A percentile compares a stretch with the other conserved stretches of the same genome.
phyloP scores from a whole-genome alignment of 2,113 vertebrate genomes.

The Leucosticte australis region DNA sequence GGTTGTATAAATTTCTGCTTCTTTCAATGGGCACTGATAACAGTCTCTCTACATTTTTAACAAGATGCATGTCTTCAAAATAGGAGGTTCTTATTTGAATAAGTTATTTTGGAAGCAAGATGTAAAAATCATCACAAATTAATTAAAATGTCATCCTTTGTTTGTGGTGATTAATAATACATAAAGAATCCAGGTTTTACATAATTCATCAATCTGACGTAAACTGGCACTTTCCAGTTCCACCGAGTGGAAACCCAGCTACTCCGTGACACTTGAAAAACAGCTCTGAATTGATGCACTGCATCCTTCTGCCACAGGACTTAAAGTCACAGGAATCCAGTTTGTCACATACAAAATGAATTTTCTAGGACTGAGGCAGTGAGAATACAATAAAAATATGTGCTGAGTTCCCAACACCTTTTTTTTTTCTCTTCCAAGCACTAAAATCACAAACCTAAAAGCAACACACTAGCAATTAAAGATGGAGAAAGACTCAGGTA shows the following conservation, averaged over 20 bases:
- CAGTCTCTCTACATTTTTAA: conserved; percentile 33
- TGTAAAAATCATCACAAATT: conserved; percentile 73
- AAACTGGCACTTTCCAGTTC: conserved; percentile 56
- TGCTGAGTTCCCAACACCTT: fast-evolving
- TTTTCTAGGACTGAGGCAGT: neutral
- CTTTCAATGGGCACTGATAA: neutral
- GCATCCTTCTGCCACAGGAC: neutral
- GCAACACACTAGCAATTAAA: neutral
- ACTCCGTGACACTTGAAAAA: conserved; percentile 60
- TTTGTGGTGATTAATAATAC: conserved; percentile 78
- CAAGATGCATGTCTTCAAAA: conserved; percentile 9
- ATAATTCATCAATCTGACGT: conserved; percentile 77
- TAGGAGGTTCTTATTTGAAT: conserved; percentile 58
- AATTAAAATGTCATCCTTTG: conserved; percentile 77
- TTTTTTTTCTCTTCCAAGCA: neutral
- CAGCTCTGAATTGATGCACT: conserved; percentile 21
- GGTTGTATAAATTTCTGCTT: neutral
- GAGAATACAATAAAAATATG: neutral
- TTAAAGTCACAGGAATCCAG: neutral
- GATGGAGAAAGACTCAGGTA: neutral
- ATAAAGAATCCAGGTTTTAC: conserved; percentile 71
- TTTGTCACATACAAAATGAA: conserved; percentile 13
- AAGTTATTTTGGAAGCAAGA: conserved; percentile 55
- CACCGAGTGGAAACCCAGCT: conserved; percentile 42
- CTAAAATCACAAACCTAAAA: neutral